Conservation (phyloP, 2,888 invertebrate species). For the Villa cingulata region DNA sequence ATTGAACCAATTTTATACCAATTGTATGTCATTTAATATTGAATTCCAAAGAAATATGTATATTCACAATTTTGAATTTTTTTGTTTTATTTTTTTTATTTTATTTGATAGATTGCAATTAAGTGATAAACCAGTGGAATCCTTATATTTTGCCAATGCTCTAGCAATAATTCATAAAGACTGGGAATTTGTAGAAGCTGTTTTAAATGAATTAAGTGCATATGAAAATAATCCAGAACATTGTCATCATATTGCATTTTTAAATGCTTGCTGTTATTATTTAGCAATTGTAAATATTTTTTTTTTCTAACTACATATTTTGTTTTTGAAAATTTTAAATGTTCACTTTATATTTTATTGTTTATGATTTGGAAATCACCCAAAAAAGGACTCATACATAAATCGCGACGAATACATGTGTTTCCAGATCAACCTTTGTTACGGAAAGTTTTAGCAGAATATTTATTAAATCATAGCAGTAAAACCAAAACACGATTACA, state of each 20-base stretch:
- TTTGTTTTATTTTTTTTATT: background rate
- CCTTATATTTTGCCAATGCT: constrained; percentile 65
- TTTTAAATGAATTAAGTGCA: constrained; percentile 54
- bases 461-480: constrained; percentile 26
- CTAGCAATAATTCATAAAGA: constrained; percentile 66
- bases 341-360: background rate
- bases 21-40: constrained; percentile 35
- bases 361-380: constrained; percentile 20
- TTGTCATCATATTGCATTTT: constrained; percentile 49
- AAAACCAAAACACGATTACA: constrained; percentile 20
- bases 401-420: constrained; percentile 28
- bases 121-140: constrained; percentile 49
- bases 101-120: constrained; percentile 27
- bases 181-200: constrained; percentile 52
- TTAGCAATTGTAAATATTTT: constrained; percentile 37
- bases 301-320: background rate
- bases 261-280: constrained; percentile 46
- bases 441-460: constrained; percentile 28
- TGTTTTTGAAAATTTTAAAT: background rate
- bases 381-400: constrained; percentile 24
- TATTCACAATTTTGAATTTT: background rate
- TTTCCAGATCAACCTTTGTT: constrained; percentile 27
- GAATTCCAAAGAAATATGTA: no score
- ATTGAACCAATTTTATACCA: constrained; percentile 69
- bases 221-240: constrained; percentile 45